phyloP scores from a whole-genome alignment of 2,888 invertebrate genomes.

The Apotomis turbidana region DNA sequence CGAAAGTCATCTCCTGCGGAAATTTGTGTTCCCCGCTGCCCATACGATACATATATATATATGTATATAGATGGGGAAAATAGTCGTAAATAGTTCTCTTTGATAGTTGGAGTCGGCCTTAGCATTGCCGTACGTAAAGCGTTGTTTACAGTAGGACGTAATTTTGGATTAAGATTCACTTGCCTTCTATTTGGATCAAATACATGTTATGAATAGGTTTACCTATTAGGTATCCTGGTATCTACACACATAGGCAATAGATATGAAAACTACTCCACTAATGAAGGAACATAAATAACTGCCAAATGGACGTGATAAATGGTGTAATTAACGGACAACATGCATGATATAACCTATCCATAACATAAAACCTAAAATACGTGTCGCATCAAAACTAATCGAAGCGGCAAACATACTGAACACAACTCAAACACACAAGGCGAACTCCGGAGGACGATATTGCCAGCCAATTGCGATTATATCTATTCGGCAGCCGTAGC shows the following conservation, averaged over 20 bases:
- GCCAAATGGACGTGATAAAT: neutral
- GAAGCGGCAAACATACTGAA: slow-evolving; percentile 27
- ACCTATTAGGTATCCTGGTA: too few species aligned
- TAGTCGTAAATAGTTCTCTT: slow-evolving; percentile 48
- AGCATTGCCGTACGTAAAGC: slow-evolving; percentile 2
- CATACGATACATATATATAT: slow-evolving; percentile 28
- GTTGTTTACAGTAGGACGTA: slow-evolving; percentile 6
- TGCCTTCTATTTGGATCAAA: neutral
- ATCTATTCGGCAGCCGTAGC: slow-evolving; percentile 59
- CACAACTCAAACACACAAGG: slow-evolving; percentile 33
- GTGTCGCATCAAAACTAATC: slow-evolving; percentile 14
- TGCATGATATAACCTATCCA: neutral
- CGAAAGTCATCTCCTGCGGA: slow-evolving; percentile 71
- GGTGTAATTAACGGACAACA: too few species aligned
- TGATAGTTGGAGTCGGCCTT: slow-evolving; percentile 7
- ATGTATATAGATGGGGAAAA: slow-evolving; percentile 42
- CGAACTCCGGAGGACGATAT: slow-evolving; percentile 49
- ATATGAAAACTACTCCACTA: too few species aligned
- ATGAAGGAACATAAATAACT: too few species aligned
- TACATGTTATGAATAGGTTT: too few species aligned
- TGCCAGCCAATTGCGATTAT: slow-evolving; percentile 65
- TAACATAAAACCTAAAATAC: slow-evolving; percentile 29
- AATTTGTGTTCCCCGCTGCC: slow-evolving; percentile 52
- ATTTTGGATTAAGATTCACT: slow-evolving; percentile 3
- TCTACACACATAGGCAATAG: too few species aligned